Evolutionary conservation across 2,888 invertebrate genomes (phyloP), one percentile per base, ranked within the genome.

Genomic region (Venusia cambrica): DNA sequence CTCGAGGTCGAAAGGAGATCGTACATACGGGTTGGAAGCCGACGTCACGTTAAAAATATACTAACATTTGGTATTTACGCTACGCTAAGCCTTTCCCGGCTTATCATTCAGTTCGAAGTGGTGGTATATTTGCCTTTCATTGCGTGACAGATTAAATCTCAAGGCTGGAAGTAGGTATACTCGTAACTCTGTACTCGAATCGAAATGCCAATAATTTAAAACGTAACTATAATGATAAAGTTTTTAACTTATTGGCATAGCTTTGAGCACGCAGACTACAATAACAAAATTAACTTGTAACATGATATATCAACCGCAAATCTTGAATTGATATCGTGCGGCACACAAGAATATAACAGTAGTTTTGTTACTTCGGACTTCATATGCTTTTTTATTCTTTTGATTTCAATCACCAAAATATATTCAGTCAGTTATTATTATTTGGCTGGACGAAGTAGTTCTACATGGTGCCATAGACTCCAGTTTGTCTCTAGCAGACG

Each of bases 271-370:
- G 36, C 31, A 48, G 38, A 57, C 57, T 56, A 53, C 50, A 59
- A 54, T 57, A 47, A 54, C 50, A 59, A 34, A 49, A n/a, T n/a
- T 46, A 50, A 50, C 4, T 10, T 26, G 68, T 57, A 65, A 66
- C 36, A 24, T 25, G 55, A 67, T 48, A 63, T 46, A 35, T 33
- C 39, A 51, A 70, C 68, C 68, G 51, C 69, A 62, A 45, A 30
- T 13, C 9, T 21, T 13, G 34, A 27, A 36, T 42, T 25, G 25
- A 32, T 38, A 22, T 38, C 45, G 15, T 25, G 34, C 21, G 21
- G 21, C 25, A 31, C 31, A 20, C 24, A 17, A 2, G 9, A 14
- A 24, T 27, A 27, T 13, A 24, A n/a, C n/a, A n/a, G n/a, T n/a
- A n/a, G n/a, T n/a, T n/a, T n/a, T n/a, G n/a, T n/a, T n/a, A n/a